phyloP scores from a whole-genome alignment of 2,113 vertebrate genomes.

The Alectura lathami region DNA sequence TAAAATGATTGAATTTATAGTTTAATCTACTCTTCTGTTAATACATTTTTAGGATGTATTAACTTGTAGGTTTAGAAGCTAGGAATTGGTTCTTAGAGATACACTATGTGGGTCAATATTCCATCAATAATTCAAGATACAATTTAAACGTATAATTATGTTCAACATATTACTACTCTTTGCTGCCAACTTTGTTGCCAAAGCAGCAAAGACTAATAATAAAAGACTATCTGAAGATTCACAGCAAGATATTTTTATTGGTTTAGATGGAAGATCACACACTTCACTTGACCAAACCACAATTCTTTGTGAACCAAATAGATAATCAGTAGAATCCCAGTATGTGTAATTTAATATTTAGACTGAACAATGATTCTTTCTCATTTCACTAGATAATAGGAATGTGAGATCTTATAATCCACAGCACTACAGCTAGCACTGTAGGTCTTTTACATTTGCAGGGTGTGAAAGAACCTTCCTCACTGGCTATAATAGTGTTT shows the following conservation, averaged over 20 bases:
- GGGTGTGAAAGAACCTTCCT: neutral
- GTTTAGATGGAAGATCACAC: neutral
- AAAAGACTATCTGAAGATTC: neutral
- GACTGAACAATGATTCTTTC: neutral
- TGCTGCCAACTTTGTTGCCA: too few species aligned
- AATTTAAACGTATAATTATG: conserved; percentile 70
- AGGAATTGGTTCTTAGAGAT: conserved; percentile 55
- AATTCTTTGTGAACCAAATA: neutral
- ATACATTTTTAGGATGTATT: conserved; percentile 40
- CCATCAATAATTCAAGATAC: conserved; percentile 74
- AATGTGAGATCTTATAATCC: neutral
- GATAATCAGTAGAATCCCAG: neutral
- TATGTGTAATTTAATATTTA: neutral
- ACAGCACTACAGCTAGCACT: neutral
- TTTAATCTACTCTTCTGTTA: conserved; percentile 27
- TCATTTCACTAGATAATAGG: neutral
- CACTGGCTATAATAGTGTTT: neutral
- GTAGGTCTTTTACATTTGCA: neutral
- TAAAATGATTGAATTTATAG: conserved; percentile 69
- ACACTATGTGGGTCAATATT: conserved; percentile 63
- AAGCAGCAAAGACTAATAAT: too few species aligned
- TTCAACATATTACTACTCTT: conserved; percentile 33
- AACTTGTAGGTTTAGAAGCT: conserved; percentile 52
- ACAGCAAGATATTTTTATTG: neutral
- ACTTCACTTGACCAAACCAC: neutral